Evolutionary conservation across 1,140 invertebrate species (phyloP), one percentile per base, ranked within the genome.

Genomic region (Limonius californicus): DNA sequence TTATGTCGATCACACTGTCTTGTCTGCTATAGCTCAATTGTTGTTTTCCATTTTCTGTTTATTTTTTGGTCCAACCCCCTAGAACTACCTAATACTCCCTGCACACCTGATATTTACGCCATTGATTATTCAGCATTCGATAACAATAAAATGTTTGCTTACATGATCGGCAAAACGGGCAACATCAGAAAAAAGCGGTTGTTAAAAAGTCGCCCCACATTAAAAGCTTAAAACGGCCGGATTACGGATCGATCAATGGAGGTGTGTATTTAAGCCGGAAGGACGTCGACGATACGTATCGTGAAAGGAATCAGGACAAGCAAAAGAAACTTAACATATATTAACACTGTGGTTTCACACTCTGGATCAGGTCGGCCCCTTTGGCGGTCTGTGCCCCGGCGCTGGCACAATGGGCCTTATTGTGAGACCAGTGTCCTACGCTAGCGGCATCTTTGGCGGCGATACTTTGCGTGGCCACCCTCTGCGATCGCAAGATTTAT

Each of bases 401-500:
- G 27, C n/a, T 55, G 2, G 11, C 23, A 60, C 58, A 60, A 60
- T 60, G 43, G 21, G 58, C 7, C 43, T 32, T 21, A 60, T 60
- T 60, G 58, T 60, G 39, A 15, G 27, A 21, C 58, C 54, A 55
- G 47, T 53, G 47, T 53, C 18, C 47, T 23, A 23, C 18, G 8
- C 47, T 23, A 20, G 54, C 54, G 54, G 54, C 54, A 27, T 55
- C 54, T 55, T 55, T 55, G 54, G 54, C 54, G 54, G 54, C 54
- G 6, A 35, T 12, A 35, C 54, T 55, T 27, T 55, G 19, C 21
- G 21, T 32, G 54, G 12, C 54, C 54, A 55, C 54, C 54, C 54
- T 55, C 54, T 55, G 54, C 2, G 54, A 30, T 55, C 27, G n/a
- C n/a, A 55, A 55, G 54, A 55, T 55, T 55, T 55, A 55, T 55